Evolutionary conservation across 2,888 invertebrate species (phyloP).

Genomic region (Ischnus inquisitorius): DNA sequence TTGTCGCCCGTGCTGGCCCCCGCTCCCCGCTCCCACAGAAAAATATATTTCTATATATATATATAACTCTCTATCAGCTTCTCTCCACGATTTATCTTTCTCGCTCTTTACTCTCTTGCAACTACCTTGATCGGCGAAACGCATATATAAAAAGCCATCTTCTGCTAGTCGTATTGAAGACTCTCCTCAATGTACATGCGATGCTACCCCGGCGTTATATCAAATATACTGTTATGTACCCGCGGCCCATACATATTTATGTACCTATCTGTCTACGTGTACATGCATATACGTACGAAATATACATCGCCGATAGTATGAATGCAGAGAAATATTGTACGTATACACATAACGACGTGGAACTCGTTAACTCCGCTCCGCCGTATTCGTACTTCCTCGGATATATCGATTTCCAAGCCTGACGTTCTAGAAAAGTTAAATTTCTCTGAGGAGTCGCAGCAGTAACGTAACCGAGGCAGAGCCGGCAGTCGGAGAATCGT

Average conservation of each 20-base stretch:
- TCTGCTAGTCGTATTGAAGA: conserved; percentile 27
- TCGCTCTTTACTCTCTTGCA: conserved; percentile 15
- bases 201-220: conserved; percentile 12
- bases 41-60: conserved; percentile 11
- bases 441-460: conserved; percentile 78
- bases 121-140: conserved; percentile 29
- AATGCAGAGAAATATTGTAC: conserved; percentile 35
- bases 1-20: conserved; percentile 23
- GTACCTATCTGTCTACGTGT: neutral
- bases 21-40: conserved; percentile 6
- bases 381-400: conserved; percentile 59
- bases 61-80: conserved; percentile 6
- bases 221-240: conserved; percentile 16
- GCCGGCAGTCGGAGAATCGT: conserved; percentile 7
- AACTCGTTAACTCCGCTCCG: conserved; percentile 72
- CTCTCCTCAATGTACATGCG: conserved; percentile 17
- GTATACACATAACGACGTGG: conserved; percentile 29
- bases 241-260: neutral
- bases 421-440: conserved; percentile 78
- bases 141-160: conserved; percentile 39
- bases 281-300: neutral
- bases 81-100: conserved; percentile 8
- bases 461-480: conserved; percentile 55
- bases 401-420: conserved; percentile 71
- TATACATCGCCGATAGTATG: conserved; percentile 9